Evolutionary conservation across 2,797 vertebrate species (phyloP).

Genomic region (Leucoraja ocellata): DNA sequence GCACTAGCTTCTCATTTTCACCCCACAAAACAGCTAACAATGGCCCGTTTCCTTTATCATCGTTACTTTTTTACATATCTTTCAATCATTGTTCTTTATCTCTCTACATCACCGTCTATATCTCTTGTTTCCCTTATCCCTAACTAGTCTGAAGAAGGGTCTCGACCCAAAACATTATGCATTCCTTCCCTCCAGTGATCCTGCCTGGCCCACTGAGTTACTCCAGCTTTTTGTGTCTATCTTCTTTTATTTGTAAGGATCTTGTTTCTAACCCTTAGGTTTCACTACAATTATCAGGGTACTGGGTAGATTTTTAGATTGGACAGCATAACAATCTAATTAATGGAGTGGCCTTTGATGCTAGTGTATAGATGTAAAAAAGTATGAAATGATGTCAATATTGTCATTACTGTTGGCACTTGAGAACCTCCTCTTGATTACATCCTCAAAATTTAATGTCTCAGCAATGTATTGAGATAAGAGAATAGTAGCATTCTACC

Average conservation of each 20-base stretch:
- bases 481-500: neutral
- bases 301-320: neutral
- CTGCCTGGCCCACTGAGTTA: too few relatives aligned
- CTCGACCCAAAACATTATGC: too few relatives aligned
- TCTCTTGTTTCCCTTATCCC: too few relatives aligned
- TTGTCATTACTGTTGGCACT: neutral
- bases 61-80: too few relatives aligned
- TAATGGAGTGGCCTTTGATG: neutral
- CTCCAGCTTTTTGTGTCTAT: too few relatives aligned
- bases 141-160: too few relatives aligned
- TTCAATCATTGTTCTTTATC: too few relatives aligned
- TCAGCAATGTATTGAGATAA: neutral
- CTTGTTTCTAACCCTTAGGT: neutral
- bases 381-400: neutral
- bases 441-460: neutral
- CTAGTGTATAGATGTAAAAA: neutral
- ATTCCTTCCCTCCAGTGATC: too few relatives aligned
- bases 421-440: neutral
- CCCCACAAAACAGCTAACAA: too few relatives aligned
- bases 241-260: neutral
- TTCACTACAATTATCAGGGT: neutral
- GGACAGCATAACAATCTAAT: neutral
- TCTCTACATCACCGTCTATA: too few relatives aligned
- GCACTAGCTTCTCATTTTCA: too few relatives aligned
- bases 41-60: too few relatives aligned